Conservation (phyloP, 2,888 invertebrate species). For the Microctonus hyperodae region DNA sequence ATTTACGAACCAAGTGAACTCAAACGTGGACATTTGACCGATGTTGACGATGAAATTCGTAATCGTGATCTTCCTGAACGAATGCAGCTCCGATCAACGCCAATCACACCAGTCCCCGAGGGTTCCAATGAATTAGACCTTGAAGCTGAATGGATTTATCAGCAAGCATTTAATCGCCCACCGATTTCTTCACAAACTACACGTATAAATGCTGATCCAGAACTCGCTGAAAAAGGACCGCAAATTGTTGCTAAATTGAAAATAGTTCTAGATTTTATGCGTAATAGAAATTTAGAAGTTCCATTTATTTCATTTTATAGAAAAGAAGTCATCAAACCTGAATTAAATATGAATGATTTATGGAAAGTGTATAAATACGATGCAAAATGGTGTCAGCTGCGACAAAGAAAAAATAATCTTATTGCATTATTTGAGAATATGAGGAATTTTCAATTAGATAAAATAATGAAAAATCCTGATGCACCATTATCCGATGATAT, state of each 20-base stretch:
- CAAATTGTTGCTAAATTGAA: constrained; percentile 83
- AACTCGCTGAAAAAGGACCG: constrained; percentile 68
- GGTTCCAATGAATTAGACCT: constrained; percentile 86
- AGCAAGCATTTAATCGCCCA: constrained; percentile 84
- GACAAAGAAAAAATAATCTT: constrained; percentile 80
- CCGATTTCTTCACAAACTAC: constrained; percentile 79
- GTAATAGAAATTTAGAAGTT: constrained; percentile 92
- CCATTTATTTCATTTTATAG: constrained; percentile 98
- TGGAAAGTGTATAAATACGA: constrained; percentile 96
- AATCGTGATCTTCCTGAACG: constrained; percentile 86
- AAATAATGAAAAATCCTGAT: constrained; percentile 81
- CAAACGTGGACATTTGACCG: constrained; percentile 94
- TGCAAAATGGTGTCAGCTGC: constrained; percentile 90
- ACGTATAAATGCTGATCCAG: constrained; percentile 62
- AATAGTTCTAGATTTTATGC: constrained; percentile 91
- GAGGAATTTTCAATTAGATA: constrained; percentile 88
- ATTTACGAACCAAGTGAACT: constrained; percentile 98
- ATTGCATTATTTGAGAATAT: constrained; percentile 85
- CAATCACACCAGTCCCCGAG: constrained; percentile 80
- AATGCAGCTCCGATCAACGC: constrained; percentile 86
- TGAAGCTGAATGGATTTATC: constrained; percentile 96
- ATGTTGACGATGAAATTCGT: constrained; percentile 89
- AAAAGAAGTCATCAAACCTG: constrained; percentile 94
- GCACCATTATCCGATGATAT: constrained; percentile 84
- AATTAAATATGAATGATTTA: constrained; percentile 88